Evolutionary conservation across 1,140 invertebrate species (phyloP), one percentile per base, ranked within the genome.

Genomic region (Triops longicaudatus): DNA sequence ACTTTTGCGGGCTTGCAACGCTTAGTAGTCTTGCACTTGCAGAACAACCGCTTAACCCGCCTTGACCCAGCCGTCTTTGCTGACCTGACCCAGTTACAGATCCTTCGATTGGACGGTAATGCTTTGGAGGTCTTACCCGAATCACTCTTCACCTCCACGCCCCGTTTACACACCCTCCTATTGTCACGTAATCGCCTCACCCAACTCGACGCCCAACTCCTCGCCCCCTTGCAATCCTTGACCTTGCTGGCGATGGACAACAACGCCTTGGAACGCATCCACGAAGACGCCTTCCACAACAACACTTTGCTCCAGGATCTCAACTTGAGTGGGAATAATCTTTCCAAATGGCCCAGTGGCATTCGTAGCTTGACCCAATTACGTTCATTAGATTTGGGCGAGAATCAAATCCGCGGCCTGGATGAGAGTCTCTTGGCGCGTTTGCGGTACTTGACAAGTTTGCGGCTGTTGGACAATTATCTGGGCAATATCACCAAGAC

Each of bases 1-100:
- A 93, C 92, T 26, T 96, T 97, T 81, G 89, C 90, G 14, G 94
- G 94, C 5, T 87, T 97, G 22, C 95, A 94, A 79, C 89, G 93
- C 28, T 86, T 97, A 77, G 92, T 96, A 1, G 85, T 95, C 5
- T 85, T 97, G 26, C 93, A 96, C 83, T 84, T 97, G 28, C 93
- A 93, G 0, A 88, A 93, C 82, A 97, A 97, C 83, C 88, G 90
- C 80, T 88, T 97, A 76, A 89, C 88, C 10, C 91, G 90, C 82
- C 84, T 97, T 14, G 91, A 94, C 79, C 90, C 92, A 1, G 88
- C 90, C 73, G 79, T 83, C 7, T 94, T 95, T 82, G 88, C 89
- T 79, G 91, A 93, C 81, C 84, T 94, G 22, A 93, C 93, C 80
- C 92, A 90, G 17, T 84, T 95, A 76, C 92, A 95, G 84, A 91